Percentiles rank a stretch among this genome's conserved stretches.
Conservation (phyloP, 2,888 invertebrate species). For the Euclidia mi region DNA sequence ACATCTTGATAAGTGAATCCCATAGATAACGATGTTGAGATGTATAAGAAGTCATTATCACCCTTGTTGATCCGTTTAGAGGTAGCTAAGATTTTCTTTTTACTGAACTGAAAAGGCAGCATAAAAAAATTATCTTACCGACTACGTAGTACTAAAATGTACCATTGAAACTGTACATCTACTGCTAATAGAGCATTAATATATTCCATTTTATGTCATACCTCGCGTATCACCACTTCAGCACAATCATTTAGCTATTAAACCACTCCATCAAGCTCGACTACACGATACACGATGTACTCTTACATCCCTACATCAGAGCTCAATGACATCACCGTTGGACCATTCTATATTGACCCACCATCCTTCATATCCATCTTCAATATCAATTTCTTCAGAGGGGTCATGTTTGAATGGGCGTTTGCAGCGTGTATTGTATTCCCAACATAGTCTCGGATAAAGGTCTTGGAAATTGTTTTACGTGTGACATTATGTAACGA, state of each 20-base stretch:
- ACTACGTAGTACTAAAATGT: too few species aligned
- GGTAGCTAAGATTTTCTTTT: too few species aligned
- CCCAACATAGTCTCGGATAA: slow-evolving; percentile 70
- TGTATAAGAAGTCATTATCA: too few species aligned
- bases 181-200: slow-evolving; percentile 1
- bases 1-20: too few species aligned
- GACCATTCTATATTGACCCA: slow-evolving; percentile 36
- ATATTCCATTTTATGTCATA: slow-evolving; percentile 1
- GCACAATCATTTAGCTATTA: slow-evolving; percentile 49
- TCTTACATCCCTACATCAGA: slow-evolving; percentile 45
- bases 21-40: too few species aligned
- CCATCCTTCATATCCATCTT: slow-evolving; percentile 6
- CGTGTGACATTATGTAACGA: slow-evolving; percentile 79
- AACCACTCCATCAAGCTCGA: slow-evolving; percentile 50
- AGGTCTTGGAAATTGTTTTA: slow-evolving; percentile 80
- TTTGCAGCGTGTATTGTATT: slow-evolving; percentile 69
- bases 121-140: too few species aligned
- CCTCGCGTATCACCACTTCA: slow-evolving; percentile 8
- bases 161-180: too few species aligned
- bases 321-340: slow-evolving; percentile 51
- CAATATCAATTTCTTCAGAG: slow-evolving; percentile 16
- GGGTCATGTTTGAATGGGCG: slow-evolving; percentile 47
- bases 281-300: slow-evolving; percentile 42
- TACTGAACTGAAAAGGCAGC: too few species aligned
- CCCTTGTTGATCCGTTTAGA: too few species aligned